Conservation (phyloP, 2,113 vertebrate genomes). For the Callopanchax toddi region DNA sequence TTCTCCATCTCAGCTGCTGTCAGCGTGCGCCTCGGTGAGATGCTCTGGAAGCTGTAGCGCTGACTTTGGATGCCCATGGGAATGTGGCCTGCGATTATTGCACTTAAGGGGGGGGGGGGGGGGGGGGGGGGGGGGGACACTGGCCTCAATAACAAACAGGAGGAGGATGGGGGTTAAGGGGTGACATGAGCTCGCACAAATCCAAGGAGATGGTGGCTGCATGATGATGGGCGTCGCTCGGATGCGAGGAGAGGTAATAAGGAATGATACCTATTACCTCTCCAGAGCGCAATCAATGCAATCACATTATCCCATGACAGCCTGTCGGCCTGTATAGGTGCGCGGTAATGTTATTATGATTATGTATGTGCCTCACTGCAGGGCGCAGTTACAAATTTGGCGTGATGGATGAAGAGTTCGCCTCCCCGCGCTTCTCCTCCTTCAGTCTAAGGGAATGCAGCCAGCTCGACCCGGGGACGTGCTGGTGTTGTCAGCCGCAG, state of each 20-base stretch:
- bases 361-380: constrained; percentile 48
- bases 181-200: constrained; percentile 7
- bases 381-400: constrained; percentile 43
- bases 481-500: constrained; percentile 43
- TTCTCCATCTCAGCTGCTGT: constrained; percentile 4
- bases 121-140: constrained; percentile 32
- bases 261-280: constrained; percentile 34
- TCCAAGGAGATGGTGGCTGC: constrained; percentile 51
- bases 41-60: constrained; percentile 27
- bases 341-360: constrained; percentile 50
- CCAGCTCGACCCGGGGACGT: constrained; percentile 10
- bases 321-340: constrained; percentile 17
- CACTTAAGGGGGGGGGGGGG: constrained; percentile 28
- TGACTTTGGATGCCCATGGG: constrained; percentile 69
- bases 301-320: constrained; percentile 49
- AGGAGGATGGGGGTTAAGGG: constrained; percentile 16
- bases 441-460: constrained; percentile 45
- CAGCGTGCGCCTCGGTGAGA: constrained; percentile 29
- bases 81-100: constrained; percentile 69
- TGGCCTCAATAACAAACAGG: constrained; percentile 13
- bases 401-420: constrained; percentile 58
- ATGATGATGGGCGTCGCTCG: constrained; percentile 69
- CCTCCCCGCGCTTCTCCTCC: constrained; percentile 11
- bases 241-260: constrained; percentile 46
- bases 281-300: constrained; percentile 36